Percentiles rank a stretch among this genome's conserved stretches.
These are phyloP conservation scores for Blennius ocellaris DNA, from an alignment of 2,113 vertebrate species.

Conservation along the genomic window DNA sequence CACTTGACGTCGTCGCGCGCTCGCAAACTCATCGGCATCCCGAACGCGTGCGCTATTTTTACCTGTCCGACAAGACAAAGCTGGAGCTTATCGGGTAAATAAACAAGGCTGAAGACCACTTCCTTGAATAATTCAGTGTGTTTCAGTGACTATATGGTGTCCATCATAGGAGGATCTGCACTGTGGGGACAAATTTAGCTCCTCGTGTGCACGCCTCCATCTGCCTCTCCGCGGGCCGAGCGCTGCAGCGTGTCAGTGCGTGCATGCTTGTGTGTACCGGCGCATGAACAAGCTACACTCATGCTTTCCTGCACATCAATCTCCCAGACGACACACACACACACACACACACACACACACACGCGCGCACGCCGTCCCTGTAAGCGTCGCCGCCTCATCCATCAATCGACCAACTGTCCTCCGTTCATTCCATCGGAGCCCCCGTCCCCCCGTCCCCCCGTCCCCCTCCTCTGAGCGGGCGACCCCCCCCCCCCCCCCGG, in stretches of 20 bases:
- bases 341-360: constrained; percentile 32
- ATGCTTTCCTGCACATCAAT: constrained; percentile 41
- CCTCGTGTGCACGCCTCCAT: not conserved
- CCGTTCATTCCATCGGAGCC: constrained; percentile 13
- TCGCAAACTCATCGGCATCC: constrained; percentile 14
- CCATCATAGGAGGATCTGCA: not conserved
- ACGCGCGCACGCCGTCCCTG: not conserved
- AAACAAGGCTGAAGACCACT: not conserved
- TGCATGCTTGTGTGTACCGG: constrained; percentile 8
- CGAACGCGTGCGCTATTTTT: not conserved
- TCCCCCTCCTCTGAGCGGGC: constrained; percentile 1
- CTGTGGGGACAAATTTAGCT: not conserved
- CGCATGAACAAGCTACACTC: constrained; percentile 37
- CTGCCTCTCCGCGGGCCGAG: not conserved
- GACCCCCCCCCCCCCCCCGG: too few relatives aligned
- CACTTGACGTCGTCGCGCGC: constrained; percentile 33
- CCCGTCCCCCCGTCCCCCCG: constrained; percentile 16
- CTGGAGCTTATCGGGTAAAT: not conserved
- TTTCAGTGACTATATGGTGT: not conserved
- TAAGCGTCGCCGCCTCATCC: constrained; percentile 39
- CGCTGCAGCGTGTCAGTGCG: not conserved
- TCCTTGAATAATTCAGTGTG: not conserved
- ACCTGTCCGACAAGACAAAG: constrained; percentile 4
- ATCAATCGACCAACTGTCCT: constrained; percentile 48
- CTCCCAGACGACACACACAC: constrained; percentile 41